These are phyloP conservation scores for Yponomeuta cagnagella DNA, from an alignment of 2,888 invertebrate species.

Conservation along the genomic window DNA sequence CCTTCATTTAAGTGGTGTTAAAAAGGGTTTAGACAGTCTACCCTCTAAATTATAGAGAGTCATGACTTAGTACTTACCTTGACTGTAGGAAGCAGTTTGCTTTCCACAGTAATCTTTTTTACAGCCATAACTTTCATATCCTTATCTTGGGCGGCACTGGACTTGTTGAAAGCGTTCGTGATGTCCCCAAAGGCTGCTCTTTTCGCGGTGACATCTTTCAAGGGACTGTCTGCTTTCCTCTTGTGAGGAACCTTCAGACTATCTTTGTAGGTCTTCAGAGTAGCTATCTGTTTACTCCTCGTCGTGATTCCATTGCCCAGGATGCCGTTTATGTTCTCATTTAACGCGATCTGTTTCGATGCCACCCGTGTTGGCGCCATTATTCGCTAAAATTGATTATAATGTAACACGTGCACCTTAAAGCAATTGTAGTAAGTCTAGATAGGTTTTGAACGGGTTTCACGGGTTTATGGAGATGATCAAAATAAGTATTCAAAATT, in stretches of 20 bases:
- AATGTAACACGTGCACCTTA: slow-evolving; percentile 43
- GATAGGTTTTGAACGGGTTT: neutral
- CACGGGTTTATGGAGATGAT: neutral
- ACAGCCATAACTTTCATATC: slow-evolving; percentile 54
- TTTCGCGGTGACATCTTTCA: slow-evolving; percentile 84
- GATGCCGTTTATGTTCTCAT: slow-evolving; percentile 62
- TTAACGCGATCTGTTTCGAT: slow-evolving; percentile 65
- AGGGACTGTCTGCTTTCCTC: slow-evolving; percentile 88
- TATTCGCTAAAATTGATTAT: slow-evolving; percentile 39
- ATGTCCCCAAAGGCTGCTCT: slow-evolving; percentile 91
- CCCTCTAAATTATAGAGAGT: neutral
- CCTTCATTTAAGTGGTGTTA: neutral
- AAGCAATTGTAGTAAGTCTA: neutral
- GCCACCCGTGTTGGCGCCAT: slow-evolving; percentile 81
- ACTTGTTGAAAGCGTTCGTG: slow-evolving; percentile 80
- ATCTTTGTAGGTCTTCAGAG: slow-evolving; percentile 62
- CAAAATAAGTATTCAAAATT: slow-evolving; percentile 31
- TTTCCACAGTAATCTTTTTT: slow-evolving; percentile 70
- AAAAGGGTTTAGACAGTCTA: neutral
- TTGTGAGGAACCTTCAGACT: slow-evolving; percentile 77
- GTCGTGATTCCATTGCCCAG: slow-evolving; percentile 74
- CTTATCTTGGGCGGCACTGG: slow-evolving; percentile 47
- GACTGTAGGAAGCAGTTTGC: slow-evolving; percentile 62
- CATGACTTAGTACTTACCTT: slow-evolving; percentile 44
- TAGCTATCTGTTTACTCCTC: slow-evolving; percentile 76